Percentiles rank a stretch among this genome's conserved stretches.
Conservation (phyloP, 2,888 invertebrate genomes). For the Scaeva pyrastri region DNA sequence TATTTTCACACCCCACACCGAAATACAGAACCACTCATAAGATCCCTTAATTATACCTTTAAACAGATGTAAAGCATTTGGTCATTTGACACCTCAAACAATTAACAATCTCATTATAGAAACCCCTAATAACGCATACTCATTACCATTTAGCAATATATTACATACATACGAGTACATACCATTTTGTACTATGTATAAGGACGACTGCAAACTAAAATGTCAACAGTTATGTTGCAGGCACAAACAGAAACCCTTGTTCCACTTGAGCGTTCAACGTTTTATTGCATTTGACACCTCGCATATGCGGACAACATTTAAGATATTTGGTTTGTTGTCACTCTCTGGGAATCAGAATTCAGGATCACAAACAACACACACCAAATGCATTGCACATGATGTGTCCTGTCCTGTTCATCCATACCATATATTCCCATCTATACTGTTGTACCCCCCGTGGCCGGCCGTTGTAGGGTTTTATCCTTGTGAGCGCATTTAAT, state of each 20-base stretch:
- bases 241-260: conserved; percentile 15
- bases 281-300: conserved; percentile 38
- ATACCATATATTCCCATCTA: background rate
- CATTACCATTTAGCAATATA: conserved; percentile 34
- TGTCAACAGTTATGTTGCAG: conserved; percentile 51
- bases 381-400: conserved; percentile 59
- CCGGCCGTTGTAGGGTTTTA: background rate
- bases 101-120: conserved; percentile 41
- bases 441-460: background rate
- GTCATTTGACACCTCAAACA: conserved; percentile 60
- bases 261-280: conserved; percentile 1
- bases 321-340: background rate
- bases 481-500: conserved; percentile 42
- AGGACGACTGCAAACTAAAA: conserved; percentile 38
- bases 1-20: conserved; percentile 28
- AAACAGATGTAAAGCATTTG: conserved; percentile 39
- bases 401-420: conserved; percentile 25
- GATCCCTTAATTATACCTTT: conserved; percentile 27
- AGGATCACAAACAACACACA: too few relatives aligned
- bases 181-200: too few relatives aligned
- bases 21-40: background rate
- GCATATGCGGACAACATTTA: background rate
- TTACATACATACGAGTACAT: too few relatives aligned
- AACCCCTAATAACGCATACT: conserved; percentile 61
- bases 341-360: conserved; percentile 27